Percentiles rank a stretch among this genome's conserved stretches.
Evolutionary conservation across 1,140 invertebrate species (phyloP).

Genomic region (Sesamia nonagrioides): DNA sequence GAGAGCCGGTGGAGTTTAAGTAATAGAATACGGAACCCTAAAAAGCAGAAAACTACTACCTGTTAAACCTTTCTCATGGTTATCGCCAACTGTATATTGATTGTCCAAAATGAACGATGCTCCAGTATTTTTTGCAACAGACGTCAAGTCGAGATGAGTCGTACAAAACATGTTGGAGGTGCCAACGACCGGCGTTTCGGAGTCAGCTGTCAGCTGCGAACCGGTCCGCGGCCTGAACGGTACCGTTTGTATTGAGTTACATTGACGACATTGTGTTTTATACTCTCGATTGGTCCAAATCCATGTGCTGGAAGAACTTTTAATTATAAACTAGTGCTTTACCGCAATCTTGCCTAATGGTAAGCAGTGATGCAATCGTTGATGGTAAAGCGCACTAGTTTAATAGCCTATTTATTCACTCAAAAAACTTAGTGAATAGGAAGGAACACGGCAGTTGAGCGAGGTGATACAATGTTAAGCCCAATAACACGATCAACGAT

Average conservation of each 20-base stretch:
- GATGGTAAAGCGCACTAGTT: too few relatives aligned
- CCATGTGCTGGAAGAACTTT: neutral
- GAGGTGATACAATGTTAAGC: too few relatives aligned
- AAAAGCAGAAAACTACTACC: neutral
- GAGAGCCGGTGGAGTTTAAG: too few relatives aligned
- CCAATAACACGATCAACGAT: too few relatives aligned
- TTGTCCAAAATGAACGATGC: slow-evolving; percentile 7
- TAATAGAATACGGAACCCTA: neutral
- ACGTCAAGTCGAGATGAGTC: slow-evolving; percentile 42
- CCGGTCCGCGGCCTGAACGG: slow-evolving; percentile 42
- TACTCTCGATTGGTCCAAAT: neutral
- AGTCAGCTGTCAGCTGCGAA: slow-evolving; percentile 48
- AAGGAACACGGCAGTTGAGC: too few relatives aligned
- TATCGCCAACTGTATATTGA: neutral
- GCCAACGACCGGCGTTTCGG: slow-evolving; percentile 44
- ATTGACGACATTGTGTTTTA: slow-evolving; percentile 22
- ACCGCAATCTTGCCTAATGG: too few relatives aligned
- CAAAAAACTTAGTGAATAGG: too few relatives aligned
- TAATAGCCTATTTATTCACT: too few relatives aligned
- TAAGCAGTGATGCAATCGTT: too few relatives aligned
- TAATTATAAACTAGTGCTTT: too few relatives aligned
- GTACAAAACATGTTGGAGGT: slow-evolving; percentile 21
- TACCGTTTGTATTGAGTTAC: slow-evolving; percentile 46
- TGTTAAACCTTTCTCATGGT: neutral
- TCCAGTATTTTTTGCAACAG: slow-evolving; percentile 37